A percentile compares a stretch with the other conserved stretches of the same genome.
These are phyloP conservation scores for Zosterops hypoxanthus DNA, from an alignment of 2,113 vertebrate genomes.

Conservation along the genomic window DNA sequence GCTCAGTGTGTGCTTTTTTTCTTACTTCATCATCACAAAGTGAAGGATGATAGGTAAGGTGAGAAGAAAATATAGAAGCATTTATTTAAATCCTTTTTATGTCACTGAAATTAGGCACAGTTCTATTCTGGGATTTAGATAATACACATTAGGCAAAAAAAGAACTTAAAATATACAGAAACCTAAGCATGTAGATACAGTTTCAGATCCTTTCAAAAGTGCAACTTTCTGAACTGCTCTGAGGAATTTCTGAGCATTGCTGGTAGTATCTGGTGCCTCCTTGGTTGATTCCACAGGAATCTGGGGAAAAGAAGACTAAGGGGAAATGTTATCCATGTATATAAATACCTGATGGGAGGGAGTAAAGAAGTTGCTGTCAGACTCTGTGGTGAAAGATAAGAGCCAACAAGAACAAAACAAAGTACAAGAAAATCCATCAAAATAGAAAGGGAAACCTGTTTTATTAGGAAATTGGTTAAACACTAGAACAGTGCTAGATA, in stretches of 20 bases:
- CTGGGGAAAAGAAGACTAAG: neutral
- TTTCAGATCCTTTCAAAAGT: neutral
- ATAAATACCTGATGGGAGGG: neutral
- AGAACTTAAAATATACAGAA: neutral
- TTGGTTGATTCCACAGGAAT: neutral
- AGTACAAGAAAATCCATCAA: neutral
- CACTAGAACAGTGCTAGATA: neutral
- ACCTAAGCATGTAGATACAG: neutral
- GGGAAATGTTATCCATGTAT: neutral
- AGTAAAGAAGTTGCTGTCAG: neutral
- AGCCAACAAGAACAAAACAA: neutral
- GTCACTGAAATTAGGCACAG: neutral
- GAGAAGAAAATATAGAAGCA: neutral
- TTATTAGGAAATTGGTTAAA: neutral
- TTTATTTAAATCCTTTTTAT: neutral
- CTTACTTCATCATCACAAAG: neutral
- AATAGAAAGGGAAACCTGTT: neutral
- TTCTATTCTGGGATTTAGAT: neutral
- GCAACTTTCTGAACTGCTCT: neutral
- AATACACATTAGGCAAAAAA: neutral
- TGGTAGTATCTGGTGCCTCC: neutral
- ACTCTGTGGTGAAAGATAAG: neutral
- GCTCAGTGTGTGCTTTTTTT: neutral
- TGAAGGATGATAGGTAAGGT: neutral
- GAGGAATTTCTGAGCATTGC: neutral